Conservation (phyloP, 2,888 invertebrate species). For the Dynastes tityus region DNA sequence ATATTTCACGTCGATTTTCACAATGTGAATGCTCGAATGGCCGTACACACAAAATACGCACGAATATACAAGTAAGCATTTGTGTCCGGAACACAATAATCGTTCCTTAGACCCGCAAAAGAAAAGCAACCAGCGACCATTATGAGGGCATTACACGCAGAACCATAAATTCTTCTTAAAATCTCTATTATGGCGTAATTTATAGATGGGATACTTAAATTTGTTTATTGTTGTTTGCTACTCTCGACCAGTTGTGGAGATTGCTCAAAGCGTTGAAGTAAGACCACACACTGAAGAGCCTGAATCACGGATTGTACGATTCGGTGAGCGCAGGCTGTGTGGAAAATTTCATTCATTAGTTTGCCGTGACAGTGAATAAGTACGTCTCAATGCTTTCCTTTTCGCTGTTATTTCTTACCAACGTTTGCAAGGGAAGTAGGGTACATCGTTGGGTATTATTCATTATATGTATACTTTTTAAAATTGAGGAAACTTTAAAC, state of each 20-base stretch:
- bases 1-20: constrained; percentile 36
- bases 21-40: constrained; percentile 21
- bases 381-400: not conserved
- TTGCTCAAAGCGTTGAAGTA: constrained; percentile 7
- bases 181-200: constrained; percentile 49
- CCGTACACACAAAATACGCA: constrained; percentile 12
- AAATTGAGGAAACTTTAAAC: too few species aligned
- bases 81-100: constrained; percentile 38
- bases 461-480: too few species aligned
- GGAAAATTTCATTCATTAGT: constrained; percentile 35
- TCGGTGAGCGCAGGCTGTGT: not conserved
- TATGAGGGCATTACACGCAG: constrained; percentile 45
- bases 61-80: constrained; percentile 23
- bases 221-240: constrained; percentile 33
- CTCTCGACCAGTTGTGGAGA: constrained; percentile 15
- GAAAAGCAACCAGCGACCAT: constrained; percentile 29
- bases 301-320: not conserved
- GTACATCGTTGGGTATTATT: too few species aligned
- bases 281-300: constrained; percentile 31
- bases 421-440: too few species aligned
- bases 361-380: not conserved
- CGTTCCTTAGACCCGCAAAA: constrained; percentile 5
- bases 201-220: constrained; percentile 37
- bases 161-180: constrained; percentile 52
- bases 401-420: not conserved